Base-by-base conservation (phyloP, 2,888 invertebrate genomes). In the Carcina quercana region DNA sequence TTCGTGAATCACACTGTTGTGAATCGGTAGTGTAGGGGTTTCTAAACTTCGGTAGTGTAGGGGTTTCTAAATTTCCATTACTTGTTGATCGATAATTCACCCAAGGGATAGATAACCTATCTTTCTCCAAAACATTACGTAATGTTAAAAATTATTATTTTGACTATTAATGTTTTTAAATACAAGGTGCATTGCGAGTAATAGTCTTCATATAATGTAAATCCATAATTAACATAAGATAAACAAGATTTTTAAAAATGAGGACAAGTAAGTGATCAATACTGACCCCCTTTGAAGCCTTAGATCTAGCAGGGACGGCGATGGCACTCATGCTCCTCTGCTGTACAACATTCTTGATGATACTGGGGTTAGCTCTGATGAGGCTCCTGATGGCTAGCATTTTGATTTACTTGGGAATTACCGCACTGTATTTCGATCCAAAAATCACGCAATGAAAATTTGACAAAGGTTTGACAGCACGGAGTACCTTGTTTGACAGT, bases 291-390 rank as follows among this genome's bases (percentile, higher is more conserved):
- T 37, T 64, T 2, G 74, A 57, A 26, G 78, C 50, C 49, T 70
- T 76, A 20, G 59, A 61, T 29, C 71, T 66, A 0, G 76, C 54
- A 1, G 79, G 76, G 4, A 61, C 50, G 11, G 60, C 41, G 29
- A 72, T 48, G 1, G 53, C 75, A 34, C 66, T 75, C 78, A 80
- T 79, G 41, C 67, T 70, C 21, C 79, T 70, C 26, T 66, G 62
- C 34, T 70, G 75, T 3, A 62, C 56, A 2, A 62, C 71, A 67
- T 66, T 75, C 38, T 64, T 76, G 26, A 67, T 39, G 32, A 75
- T 38, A 32, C 65, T 67, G 20, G 59, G 52, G 43, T 68, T 68
- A 22, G 59, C 53, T 44, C 60, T 75, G 19, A 76, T 42, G 3
- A 79, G 56, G 46, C 47, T 73, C 35, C 73, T 67, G 43, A 66